Base-by-base conservation (phyloP, 2,113 vertebrate species). In the Labeo catla region DNA sequence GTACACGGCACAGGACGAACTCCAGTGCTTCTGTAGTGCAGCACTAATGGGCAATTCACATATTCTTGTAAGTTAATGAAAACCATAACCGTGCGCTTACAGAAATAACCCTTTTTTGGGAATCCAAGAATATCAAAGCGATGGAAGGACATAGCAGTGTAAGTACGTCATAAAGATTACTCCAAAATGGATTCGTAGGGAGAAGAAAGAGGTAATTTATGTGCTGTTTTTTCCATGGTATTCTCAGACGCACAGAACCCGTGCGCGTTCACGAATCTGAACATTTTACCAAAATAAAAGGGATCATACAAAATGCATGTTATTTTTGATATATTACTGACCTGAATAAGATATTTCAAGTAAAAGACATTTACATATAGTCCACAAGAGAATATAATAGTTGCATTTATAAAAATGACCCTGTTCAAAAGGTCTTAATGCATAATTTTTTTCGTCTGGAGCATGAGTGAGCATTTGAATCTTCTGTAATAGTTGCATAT, bases 61-160 rank as follows among this genome's bases (percentile, higher is more conserved):
- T 82, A 82, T 54, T 50, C 63, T 70, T 36, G 28, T 8, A 50
- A 82, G 63, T 82, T 82, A 82, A 82, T 82, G 80, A 50, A 82
- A 82, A 82, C 63, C 80, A 82, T 82, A 82, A 65, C 63, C 10
- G 6, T 70, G 45, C 19, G 47, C 80, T 50, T 68, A 36, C 11
- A 81, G 49, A 82, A 82, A 82, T 68, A 82, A 82, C 61, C 63
- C 81, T 82, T 82, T 82, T 19, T 82, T 82, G 23, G 63, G 81
- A 70, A 52, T 82, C 81, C 63, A 82, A 82, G 81, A 82, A 82
- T 82, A 82, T 54, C 63, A 82, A 54, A 82, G 63, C 63, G 28
- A 82, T 82, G 23, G 63, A 82, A 68, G 63, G 63, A 82, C 80
- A 70, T 82, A 70, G 63, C 80, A 52, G 45, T 21, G 80, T 13